Evolutionary conservation across 2,797 vertebrate genomes (phyloP).

Genomic region (Esox lucius): DNA sequence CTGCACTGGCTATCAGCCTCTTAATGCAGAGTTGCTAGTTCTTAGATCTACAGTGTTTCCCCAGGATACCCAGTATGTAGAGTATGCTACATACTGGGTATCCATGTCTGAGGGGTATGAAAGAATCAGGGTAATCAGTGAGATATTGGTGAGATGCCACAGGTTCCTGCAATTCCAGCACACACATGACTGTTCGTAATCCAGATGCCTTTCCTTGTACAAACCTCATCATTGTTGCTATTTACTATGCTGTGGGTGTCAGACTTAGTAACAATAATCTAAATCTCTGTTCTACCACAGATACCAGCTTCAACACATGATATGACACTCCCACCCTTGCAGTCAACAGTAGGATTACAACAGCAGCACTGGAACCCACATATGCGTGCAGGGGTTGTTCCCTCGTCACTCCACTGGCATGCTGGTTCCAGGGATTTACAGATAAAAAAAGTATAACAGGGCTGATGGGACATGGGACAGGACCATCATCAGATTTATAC

Average conservation of each 20-base stretch:
- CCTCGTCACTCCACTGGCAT: constrained; percentile 60
- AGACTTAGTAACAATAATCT: background rate
- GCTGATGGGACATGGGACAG: constrained; percentile 21
- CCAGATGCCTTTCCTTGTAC: constrained; percentile 8
- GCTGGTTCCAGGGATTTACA: constrained; percentile 54
- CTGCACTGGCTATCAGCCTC: too few species aligned
- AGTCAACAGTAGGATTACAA: constrained; percentile 3
- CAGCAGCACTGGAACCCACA: background rate
- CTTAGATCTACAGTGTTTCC: too few species aligned
- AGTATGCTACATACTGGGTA: too few species aligned
- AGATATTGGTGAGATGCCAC: background rate
- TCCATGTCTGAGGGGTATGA: too few species aligned
- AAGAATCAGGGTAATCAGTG: too few species aligned
- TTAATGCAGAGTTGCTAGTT: too few species aligned
- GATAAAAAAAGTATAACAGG: constrained; percentile 66
- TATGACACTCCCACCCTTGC: background rate
- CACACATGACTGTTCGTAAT: background rate
- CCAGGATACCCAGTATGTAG: too few species aligned
- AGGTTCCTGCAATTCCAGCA: constrained; percentile 24
- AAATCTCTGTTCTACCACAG: too few species aligned
- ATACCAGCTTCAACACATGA: background rate
- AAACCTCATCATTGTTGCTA: constrained; percentile 15
- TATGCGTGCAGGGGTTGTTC: constrained; percentile 37
- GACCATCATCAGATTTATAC: constrained; percentile 55
- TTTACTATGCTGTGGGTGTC: constrained; percentile 22